phyloP scores from a whole-genome alignment of 2,888 invertebrate species.

The Rhaphigaster nebulosa region DNA sequence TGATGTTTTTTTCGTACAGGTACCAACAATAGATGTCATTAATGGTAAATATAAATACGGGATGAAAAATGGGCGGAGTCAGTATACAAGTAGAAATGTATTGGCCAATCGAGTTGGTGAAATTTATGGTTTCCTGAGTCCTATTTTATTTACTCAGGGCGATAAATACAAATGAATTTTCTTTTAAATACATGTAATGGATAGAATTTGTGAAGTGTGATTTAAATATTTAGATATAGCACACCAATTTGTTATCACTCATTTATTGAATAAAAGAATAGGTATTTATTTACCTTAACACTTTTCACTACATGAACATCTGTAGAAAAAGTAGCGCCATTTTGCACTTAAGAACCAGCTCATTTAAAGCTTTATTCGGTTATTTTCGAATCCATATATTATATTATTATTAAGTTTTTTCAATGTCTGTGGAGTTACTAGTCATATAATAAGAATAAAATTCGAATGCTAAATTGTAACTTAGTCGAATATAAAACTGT shows the following conservation, averaged over 20 bases:
- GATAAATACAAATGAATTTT: constrained; percentile 3
- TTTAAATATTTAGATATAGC: background rate
- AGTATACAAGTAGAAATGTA: background rate
- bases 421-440: too few species aligned
- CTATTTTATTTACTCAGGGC: background rate
- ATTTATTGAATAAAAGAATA: background rate
- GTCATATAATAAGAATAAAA: too few species aligned
- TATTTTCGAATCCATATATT: too few species aligned
- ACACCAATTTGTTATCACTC: background rate
- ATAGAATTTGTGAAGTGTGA: background rate
- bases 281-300: background rate
- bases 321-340: too few species aligned
- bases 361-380: too few species aligned
- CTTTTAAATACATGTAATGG: background rate
- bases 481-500: too few species aligned
- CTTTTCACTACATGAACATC: too few species aligned
- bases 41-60: constrained; percentile 21
- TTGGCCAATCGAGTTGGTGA: background rate
- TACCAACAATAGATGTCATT: constrained; percentile 1
- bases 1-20: background rate
- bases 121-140: constrained; percentile 16
- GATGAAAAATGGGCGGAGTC: background rate
- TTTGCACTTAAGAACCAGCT: too few species aligned
- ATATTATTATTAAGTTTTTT: too few species aligned
- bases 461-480: too few species aligned